Evolutionary conservation across 64 coral and sea anemone genomes (phyloP).

Genomic region (Platygyra sinensis): DNA sequence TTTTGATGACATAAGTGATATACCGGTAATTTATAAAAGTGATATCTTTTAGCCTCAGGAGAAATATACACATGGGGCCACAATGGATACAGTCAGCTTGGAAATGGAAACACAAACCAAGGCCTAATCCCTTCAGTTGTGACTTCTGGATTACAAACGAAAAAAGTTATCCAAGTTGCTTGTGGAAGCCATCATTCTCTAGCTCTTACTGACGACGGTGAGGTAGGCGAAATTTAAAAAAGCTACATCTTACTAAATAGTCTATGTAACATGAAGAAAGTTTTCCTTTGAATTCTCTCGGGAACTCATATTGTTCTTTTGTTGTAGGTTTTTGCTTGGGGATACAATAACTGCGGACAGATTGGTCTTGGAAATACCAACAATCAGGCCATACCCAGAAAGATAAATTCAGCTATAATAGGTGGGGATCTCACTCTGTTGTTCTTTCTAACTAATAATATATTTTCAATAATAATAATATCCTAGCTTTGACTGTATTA

Average conservation of each 20-base stretch:
- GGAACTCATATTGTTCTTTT: background rate
- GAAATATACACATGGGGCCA: slow-evolving; percentile 91
- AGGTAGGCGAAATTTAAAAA: slow-evolving; percentile 50
- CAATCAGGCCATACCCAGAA: slow-evolving; percentile 88
- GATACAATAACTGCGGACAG: slow-evolving; percentile 96
- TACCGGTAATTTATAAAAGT: too few species aligned
- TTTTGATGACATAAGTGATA: too few species aligned
- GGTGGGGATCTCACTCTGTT: background rate
- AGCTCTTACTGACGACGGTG: slow-evolving; percentile 66
- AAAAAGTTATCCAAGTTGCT: slow-evolving; percentile 77
- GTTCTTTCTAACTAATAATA: too few species aligned
- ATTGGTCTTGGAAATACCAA: slow-evolving; percentile 84
- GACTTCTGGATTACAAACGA: slow-evolving; percentile 53
- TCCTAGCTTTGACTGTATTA: too few species aligned
- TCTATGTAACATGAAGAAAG: background rate
- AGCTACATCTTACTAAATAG: background rate
- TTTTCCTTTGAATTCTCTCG: background rate
- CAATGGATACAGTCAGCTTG: slow-evolving; percentile 90
- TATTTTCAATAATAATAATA: too few species aligned
- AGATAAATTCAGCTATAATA: slow-evolving; percentile 77
- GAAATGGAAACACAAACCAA: slow-evolving; percentile 86
- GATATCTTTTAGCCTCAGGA: slow-evolving; percentile 47
- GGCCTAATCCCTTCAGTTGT: slow-evolving; percentile 56
- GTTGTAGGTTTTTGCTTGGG: slow-evolving; percentile 92
- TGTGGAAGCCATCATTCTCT: slow-evolving; percentile 94